These are phyloP conservation scores for Lissonota sp. DNA, from an alignment of 2,888 invertebrate species.

Conservation along the genomic window DNA sequence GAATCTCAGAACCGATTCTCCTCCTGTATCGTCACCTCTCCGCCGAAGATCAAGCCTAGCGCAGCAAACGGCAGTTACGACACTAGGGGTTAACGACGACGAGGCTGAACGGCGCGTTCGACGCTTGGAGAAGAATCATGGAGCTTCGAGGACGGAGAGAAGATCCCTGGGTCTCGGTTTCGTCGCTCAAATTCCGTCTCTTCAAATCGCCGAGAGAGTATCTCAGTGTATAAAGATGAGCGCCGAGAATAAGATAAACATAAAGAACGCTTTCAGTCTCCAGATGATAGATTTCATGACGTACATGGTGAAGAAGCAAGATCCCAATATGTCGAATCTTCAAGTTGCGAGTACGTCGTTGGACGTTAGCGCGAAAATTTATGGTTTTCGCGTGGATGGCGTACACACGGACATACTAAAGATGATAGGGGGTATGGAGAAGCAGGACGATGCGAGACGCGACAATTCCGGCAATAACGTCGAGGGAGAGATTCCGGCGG, in stretches of 20 bases:
- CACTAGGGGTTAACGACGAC: conserved; percentile 75
- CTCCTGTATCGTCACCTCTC: conserved; percentile 58
- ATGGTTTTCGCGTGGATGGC: conserved; percentile 94
- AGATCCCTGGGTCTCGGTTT: conserved; percentile 72
- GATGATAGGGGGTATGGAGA: conserved; percentile 89
- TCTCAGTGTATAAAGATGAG: conserved; percentile 77
- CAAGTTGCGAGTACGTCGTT: conserved; percentile 94
- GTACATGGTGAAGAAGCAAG: conserved; percentile 89
- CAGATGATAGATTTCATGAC: conserved; percentile 94
- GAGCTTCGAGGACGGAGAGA: conserved; percentile 52
- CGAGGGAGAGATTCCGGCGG: not conserved
- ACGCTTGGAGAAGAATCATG: conserved; percentile 62
- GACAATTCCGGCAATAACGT: conserved; percentile 66
- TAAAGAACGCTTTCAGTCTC: conserved; percentile 95
- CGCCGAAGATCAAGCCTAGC: conserved; percentile 61
- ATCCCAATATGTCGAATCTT: conserved; percentile 89
- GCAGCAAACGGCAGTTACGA: not conserved
- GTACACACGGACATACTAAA: conserved; percentile 92
- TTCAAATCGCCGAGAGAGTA: conserved; percentile 75
- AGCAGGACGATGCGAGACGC: conserved; percentile 78
- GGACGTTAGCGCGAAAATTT: conserved; percentile 95
- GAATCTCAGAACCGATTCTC: conserved; percentile 15
- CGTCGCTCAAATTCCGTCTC: conserved; percentile 69
- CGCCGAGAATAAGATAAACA: conserved; percentile 89
- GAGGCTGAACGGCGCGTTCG: conserved; percentile 74